Evolutionary conservation across 2,888 invertebrate genomes (phyloP), one percentile per base, ranked within the genome.

Genomic region (Apantesis nais): DNA sequence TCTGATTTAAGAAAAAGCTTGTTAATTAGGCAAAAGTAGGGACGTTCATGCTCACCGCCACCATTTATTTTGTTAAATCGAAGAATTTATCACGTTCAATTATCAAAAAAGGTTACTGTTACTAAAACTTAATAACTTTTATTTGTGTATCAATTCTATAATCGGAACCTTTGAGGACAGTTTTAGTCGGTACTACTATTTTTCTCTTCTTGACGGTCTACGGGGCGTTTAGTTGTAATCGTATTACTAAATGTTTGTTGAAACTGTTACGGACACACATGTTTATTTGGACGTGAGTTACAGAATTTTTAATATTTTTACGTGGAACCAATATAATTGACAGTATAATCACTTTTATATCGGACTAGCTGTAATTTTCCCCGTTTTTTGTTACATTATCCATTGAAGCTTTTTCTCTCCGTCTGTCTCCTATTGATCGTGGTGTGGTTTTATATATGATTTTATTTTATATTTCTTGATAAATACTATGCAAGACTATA

Each of bases 1-100:
- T 31, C 39, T 66, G 67, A 73, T 77, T 75, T 73, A 67, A 67
- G 72, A 72, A 62, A 65, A 39, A 11, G 7, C 14, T 44, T 16
- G 37, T 25, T 58, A 58, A 25, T 25, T 14, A 29, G 29, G 16
- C 8, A 29, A 58, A 16, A 29, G 29, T 5, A 29, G 7, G 16
- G 14, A 25, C 25, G 5, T 25, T 25, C 2, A 12, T 29, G 55
- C 12, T 55, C 14, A 55, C 25, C 2, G 29, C 7, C 14, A 58
- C n/a, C n/a, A 29, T 29, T 14, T 29, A 58, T 8, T 29, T 16
- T 12, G 5, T 55, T 1, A 12, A 55, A 14, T 55, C 25, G 25
- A 55, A 55, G 14, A 29, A 55, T 12, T 12, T n/a, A n/a, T n/a
- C n/a, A n/a, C n/a, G n/a, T n/a, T n/a, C 25, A 52, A 8, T n/a